Evolutionary conservation across 2,888 invertebrate genomes (phyloP), one percentile per base, ranked within the genome.

Genomic region (Habrosyne pyritoides): DNA sequence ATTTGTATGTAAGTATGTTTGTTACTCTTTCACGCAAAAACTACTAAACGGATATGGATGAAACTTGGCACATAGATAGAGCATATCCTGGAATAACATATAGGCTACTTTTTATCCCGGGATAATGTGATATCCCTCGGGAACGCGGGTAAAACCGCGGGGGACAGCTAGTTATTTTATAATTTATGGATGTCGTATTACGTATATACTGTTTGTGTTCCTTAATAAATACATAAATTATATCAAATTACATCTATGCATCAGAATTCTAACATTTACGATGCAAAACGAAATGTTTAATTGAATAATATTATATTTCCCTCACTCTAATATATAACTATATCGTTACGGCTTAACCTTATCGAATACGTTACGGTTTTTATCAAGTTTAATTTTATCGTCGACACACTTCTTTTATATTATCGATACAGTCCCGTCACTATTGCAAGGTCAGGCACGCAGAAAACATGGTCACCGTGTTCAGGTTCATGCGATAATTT

Each of bases 361-460:
- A 42, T 42, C 42, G 42, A 42, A 33, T 5, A 18, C 42, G 36
- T 36, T 36, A n/a, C 14, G 42, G 14, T 42, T 42, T 42, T 42
- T 42, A 33, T 33, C 33, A 33, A 12, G 33, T 33, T 33, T 10
- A 33, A n/a, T 55, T 66, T 68, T 75, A 69, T 72, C 74, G 66
- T 57, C 59, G 61, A 53, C 57, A 57, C 63, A 55, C 55, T 64
- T 64, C 56, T 55, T n/a, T 61, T 53, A 53, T 53, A 55, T 57
- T 63, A 63, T 64, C 63, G 62, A 63, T 63, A 56, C 53, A 56
- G 54, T 50, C 60, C 56, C 71, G 63, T 66, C 78, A 74, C 79
- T 83, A 77, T 79, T 79, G 82, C 83, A 84, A 84, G 84, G 83
- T 59, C 75, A 75, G 68, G 65, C 68, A 59, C 60, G 64, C 71